A percentile compares a stretch with the other conserved stretches of the same genome.
Evolutionary conservation across 2,113 vertebrate genomes (phyloP).

Genomic region (Malurus cyaneus): DNA sequence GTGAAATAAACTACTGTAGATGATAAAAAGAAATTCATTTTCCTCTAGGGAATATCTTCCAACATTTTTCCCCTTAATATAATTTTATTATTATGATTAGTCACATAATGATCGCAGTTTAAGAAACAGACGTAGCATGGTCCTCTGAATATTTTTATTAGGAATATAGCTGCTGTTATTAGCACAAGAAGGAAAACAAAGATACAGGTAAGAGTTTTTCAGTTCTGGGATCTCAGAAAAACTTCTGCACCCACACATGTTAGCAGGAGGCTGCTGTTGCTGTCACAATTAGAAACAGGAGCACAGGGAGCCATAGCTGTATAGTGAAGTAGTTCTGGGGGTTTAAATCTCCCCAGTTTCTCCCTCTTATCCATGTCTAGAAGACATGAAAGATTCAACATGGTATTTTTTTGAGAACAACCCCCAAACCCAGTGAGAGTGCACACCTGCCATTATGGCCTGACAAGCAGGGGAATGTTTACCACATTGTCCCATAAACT

Average conservation of each 20-base stretch:
- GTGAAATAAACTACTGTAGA: conserved; percentile 78
- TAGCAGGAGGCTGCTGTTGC: neutral
- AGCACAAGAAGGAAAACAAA: conserved; percentile 44
- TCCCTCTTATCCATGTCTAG: neutral
- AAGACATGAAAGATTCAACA: neutral
- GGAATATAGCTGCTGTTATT: conserved; percentile 13
- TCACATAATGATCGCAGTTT: conserved; percentile 48
- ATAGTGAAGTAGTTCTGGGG: neutral
- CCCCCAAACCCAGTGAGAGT: neutral
- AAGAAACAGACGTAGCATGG: conserved; percentile 41
- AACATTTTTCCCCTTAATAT: conserved; percentile 56
- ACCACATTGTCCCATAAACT: accelerated
- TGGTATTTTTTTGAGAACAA: accelerated
- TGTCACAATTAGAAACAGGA: accelerated
- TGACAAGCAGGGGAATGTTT: neutral
- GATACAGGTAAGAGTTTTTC: neutral
- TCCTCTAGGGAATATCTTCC: conserved; percentile 72
- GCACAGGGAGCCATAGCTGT: neutral
- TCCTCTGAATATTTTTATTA: conserved; percentile 56
- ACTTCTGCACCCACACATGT: neutral
- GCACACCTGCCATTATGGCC: neutral
- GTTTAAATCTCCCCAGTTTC: neutral
- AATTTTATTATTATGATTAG: conserved; percentile 71
- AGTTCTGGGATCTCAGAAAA: neutral
- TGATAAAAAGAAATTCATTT: conserved; percentile 79